These are phyloP conservation scores for Machimus rusticus DNA, from an alignment of 2,888 invertebrate genomes.

Conservation along the genomic window DNA sequence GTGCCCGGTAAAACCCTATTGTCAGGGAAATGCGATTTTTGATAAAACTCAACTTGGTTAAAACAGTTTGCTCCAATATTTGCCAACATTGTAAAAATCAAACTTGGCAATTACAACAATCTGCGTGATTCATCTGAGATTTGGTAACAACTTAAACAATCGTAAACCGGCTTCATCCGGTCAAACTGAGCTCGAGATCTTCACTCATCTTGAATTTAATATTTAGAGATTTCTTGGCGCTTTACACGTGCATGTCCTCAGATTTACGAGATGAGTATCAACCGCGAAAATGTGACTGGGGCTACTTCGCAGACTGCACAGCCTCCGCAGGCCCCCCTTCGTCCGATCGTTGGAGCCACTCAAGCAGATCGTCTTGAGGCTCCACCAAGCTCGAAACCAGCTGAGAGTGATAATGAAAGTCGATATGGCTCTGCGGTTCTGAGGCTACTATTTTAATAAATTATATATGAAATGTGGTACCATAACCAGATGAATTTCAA, in stretches of 20 bases:
- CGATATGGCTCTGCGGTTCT: background rate
- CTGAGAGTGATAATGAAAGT: background rate
- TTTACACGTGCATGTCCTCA: background rate
- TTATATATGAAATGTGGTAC: background rate
- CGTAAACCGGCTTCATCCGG: background rate
- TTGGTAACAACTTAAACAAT: background rate
- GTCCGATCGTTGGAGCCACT: background rate
- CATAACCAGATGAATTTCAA: background rate
- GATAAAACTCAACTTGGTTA: background rate
- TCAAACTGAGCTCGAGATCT: background rate
- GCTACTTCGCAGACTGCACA: background rate
- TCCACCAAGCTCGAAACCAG: background rate
- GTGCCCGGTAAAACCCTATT: background rate
- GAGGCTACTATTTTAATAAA: background rate
- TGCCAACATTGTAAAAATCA: background rate
- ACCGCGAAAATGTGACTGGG: background rate
- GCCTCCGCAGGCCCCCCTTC: background rate
- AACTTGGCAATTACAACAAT: background rate
- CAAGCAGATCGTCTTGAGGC: background rate
- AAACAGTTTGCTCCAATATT: background rate
- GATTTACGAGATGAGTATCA: background rate
- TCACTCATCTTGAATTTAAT: background rate
- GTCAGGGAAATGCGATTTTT: background rate
- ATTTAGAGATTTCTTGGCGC: background rate
- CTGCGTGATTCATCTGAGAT: background rate